Percentiles rank a stretch among this genome's conserved stretches.
Conservation (phyloP, 2,113 vertebrate genomes). For the Coturnix japonica region DNA sequence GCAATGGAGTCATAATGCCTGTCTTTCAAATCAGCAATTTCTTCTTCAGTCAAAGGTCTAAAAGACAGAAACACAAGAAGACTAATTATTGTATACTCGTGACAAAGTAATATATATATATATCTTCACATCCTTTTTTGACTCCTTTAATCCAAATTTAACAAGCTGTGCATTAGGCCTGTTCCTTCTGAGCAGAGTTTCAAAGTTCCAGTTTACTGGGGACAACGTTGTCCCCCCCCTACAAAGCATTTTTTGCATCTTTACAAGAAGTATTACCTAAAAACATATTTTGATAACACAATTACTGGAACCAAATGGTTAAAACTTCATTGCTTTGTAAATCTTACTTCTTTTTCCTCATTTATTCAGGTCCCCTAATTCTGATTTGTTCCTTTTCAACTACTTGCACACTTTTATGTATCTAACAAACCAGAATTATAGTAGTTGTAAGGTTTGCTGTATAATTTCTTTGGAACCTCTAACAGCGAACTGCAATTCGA, state of each 20-base stretch:
- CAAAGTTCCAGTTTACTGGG: neutral
- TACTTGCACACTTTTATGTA: neutral
- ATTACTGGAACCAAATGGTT: neutral
- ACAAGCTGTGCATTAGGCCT: neutral
- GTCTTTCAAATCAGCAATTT: conserved; percentile 88
- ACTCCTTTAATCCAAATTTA: neutral
- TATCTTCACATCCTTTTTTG: neutral
- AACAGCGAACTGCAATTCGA: neutral
- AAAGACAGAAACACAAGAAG: neutral
- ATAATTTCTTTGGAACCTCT: neutral
- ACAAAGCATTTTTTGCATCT: neutral
- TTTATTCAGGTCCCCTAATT: neutral
- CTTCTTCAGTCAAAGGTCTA: conserved; percentile 94
- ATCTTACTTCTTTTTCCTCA: neutral
- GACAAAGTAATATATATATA: neutral
- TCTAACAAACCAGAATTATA: neutral
- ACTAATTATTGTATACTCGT: neutral
- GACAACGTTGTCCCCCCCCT: neutral
- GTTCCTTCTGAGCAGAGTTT: neutral
- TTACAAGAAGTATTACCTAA: neutral
- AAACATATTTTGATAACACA: neutral
- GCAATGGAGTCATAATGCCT: conserved; percentile 90
- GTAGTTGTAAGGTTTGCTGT: neutral
- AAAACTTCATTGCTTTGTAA: neutral
- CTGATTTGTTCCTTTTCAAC: neutral